Conservation (phyloP, 2,113 vertebrate species). For the Leptodactylus fuscus region DNA sequence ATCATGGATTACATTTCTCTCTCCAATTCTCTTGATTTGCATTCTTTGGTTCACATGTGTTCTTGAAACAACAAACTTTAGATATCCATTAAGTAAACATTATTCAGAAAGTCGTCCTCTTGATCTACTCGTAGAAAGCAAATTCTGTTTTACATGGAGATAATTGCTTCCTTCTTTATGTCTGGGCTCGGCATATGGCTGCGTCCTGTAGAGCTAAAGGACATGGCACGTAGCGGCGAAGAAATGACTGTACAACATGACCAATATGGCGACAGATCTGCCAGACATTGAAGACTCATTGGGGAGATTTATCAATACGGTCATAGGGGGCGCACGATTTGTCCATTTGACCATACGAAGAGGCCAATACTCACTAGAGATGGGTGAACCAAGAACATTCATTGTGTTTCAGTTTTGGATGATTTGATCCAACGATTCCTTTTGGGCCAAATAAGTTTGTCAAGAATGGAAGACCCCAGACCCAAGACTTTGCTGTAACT, state of each 20-base stretch:
- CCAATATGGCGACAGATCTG: background rate
- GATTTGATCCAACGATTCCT: too few relatives aligned
- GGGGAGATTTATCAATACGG: background rate
- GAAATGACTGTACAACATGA: background rate
- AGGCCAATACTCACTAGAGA: too few relatives aligned
- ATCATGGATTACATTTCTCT: background rate
- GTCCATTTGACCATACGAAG: too few relatives aligned
- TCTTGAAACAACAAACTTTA: constrained; percentile 39
- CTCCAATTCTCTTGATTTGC: background rate
- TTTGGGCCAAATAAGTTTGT: too few relatives aligned
- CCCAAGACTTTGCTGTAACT: too few relatives aligned
- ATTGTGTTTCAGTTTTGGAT: too few relatives aligned
- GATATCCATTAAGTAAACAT: constrained; percentile 25
- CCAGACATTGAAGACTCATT: background rate
- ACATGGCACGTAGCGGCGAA: too few relatives aligned
- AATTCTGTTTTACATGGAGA: constrained; percentile 28
- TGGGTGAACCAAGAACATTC: too few relatives aligned
- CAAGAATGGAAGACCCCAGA: too few relatives aligned
- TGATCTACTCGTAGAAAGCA: constrained; percentile 28
- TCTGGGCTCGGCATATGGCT: constrained; percentile 2
- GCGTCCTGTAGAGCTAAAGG: background rate
- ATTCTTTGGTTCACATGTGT: background rate
- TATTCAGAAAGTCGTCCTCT: background rate
- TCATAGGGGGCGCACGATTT: too few relatives aligned
- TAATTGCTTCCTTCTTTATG: constrained; percentile 42